Evolutionary conservation across 2,113 vertebrate species (phyloP).

Genomic region (Gobius niger): DNA sequence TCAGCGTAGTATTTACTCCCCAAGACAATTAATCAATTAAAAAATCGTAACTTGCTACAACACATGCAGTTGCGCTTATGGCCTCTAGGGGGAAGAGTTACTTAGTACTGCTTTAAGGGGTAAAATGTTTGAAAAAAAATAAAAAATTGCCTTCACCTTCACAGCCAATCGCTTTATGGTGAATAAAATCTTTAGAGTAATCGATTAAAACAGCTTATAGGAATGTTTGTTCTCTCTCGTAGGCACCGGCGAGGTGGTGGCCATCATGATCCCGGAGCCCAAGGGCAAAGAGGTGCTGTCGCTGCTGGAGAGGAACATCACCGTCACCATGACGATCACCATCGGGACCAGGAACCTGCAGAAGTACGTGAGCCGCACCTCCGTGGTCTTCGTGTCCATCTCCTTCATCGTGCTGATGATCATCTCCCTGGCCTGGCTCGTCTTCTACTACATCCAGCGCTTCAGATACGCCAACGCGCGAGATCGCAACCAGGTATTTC

Average conservation of each 20-base stretch:
- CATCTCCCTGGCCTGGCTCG: conserved; percentile 96
- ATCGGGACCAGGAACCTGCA: conserved; percentile 96
- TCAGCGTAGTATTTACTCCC: too few species aligned
- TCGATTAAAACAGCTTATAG: too few species aligned
- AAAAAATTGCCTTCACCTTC: too few species aligned
- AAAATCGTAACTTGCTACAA: too few species aligned
- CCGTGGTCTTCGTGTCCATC: conserved; percentile 98
- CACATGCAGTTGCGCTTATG: too few species aligned
- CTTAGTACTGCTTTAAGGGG: too few species aligned
- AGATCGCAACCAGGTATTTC: conserved; percentile 87
- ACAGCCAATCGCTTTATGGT: too few species aligned
- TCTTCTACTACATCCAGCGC: conserved; percentile 98
- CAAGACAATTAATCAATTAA: too few species aligned
- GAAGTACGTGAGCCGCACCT: conserved; percentile 97
- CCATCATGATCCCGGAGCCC: conserved; percentile 96
- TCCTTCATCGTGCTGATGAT: conserved; percentile 99
- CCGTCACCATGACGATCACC: conserved; percentile 92
- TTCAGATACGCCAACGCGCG: conserved; percentile 96
- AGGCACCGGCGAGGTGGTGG: conserved; percentile 92
- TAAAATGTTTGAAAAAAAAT: too few species aligned
- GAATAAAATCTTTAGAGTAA: too few species aligned
- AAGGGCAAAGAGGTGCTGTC: conserved; percentile 90
- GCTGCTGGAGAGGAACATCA: conserved; percentile 90
- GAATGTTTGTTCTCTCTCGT: neutral
- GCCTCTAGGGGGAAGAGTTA: too few species aligned